These are phyloP conservation scores for Lasius fuliginosus DNA, from an alignment of 2,888 invertebrate species.

Conservation along the genomic window DNA sequence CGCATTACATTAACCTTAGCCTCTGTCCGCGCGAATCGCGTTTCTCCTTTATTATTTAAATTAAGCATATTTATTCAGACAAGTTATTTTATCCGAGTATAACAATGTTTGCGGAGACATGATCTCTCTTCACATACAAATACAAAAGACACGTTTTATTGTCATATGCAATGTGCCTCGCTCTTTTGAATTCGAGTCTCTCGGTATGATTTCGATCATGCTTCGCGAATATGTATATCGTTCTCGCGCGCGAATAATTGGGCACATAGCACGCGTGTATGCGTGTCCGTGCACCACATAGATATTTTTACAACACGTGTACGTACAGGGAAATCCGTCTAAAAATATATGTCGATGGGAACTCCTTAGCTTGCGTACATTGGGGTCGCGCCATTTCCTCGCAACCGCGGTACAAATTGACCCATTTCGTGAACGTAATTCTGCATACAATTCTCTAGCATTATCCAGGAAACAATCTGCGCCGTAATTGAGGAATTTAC, in stretches of 20 bases:
- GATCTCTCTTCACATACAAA: neutral
- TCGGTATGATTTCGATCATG: neutral
- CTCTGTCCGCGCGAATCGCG: neutral
- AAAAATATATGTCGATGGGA: constrained; percentile 65
- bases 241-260: constrained; percentile 43
- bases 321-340: constrained; percentile 71
- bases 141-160: neutral
- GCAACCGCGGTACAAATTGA: constrained; percentile 43
- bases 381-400: constrained; percentile 60
- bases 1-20: constrained; percentile 13
- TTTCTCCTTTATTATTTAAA: constrained; percentile 45
- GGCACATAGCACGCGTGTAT: neutral
- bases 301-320: constrained; percentile 67
- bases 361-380: constrained; percentile 58
- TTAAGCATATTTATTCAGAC: neutral
- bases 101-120: neutral
- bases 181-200: neutral
- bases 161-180: neutral
- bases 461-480: neutral
- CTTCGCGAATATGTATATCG: neutral
- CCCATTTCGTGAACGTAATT: constrained; percentile 36
- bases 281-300: constrained; percentile 38
- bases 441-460: neutral
- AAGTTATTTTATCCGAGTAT: neutral
- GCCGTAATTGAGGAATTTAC: neutral